Conservation (phyloP, 2,797 vertebrate genomes). For the Psittacula derbiana region DNA sequence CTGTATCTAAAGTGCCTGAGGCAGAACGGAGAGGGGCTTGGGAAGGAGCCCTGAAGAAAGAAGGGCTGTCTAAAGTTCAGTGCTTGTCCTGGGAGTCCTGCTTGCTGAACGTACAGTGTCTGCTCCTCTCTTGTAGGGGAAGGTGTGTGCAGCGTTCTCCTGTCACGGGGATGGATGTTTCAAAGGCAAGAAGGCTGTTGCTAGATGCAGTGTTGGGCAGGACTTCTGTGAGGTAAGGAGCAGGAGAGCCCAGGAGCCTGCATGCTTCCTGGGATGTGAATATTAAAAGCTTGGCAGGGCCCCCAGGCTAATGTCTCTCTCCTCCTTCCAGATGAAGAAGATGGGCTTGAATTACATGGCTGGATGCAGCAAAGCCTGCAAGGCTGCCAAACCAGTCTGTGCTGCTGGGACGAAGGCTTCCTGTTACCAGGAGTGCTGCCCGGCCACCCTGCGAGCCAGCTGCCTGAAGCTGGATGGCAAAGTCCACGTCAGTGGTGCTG, state of each 20-base stretch:
- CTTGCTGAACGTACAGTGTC: background rate
- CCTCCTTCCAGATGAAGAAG: conserved; percentile 78
- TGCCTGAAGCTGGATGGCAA: conserved; percentile 82
- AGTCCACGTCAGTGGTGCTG: conserved; percentile 67
- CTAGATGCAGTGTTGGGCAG: conserved; percentile 42
- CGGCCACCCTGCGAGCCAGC: conserved; percentile 60
- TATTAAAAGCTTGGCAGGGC: background rate
- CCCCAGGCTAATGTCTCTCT: background rate
- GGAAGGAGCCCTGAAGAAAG: background rate
- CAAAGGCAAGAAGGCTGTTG: background rate
- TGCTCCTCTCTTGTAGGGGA: conserved; percentile 69
- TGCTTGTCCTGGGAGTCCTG: background rate
- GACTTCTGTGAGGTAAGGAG: conserved; percentile 79
- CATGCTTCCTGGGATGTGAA: accelerated
- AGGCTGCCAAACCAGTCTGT: conserved; percentile 17
- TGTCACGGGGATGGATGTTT: conserved; percentile 77
- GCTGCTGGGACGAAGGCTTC: conserved; percentile 4
- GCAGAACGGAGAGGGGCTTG: background rate
- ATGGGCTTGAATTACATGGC: conserved; percentile 64
- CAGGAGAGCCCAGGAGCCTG: background rate
- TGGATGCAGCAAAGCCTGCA: conserved; percentile 78
- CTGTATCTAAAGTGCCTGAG: background rate
- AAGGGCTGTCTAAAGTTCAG: background rate
- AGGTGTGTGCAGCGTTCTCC: conserved; percentile 74
- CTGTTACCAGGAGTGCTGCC: conserved; percentile 84